Base-by-base conservation (phyloP, 2,113 vertebrate species). In the rabbit (Oryctolagus cuniculus) region DNA sequence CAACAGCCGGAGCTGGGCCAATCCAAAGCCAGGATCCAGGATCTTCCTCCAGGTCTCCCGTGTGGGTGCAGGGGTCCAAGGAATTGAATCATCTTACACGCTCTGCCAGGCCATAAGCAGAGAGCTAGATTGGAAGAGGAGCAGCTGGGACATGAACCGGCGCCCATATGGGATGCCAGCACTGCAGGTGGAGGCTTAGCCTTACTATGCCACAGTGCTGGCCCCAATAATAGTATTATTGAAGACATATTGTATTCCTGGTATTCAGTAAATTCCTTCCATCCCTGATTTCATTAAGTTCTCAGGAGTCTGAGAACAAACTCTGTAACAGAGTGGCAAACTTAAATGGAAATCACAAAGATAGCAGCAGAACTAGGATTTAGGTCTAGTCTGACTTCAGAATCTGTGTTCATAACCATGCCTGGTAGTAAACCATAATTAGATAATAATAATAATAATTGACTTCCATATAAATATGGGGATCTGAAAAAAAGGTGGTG, bases 321-420 rank as follows among this genome's bases (percentile, higher is more conserved):
- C 7, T 81, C 21, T 93, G 36, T 66, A 34, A 51, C 15, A 89
- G 88, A 91, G 75, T 95, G 34, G 25, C 55, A 87, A 61, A 75
- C 66, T 89, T 80, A 27, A 27, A 85, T 89, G 34, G 63, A 24
- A 69, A 11, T 93, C 72, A 88, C 38, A 84, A 61, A 87, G 36
- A 75, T 38, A 70, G 73, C 74, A 61, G 79, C 34, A 70, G 34
- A 64, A 85, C 38, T 22, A 89, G 34, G 53, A 38, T 79, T 96
- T 95, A 88, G 66, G 79, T 85, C 10, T 86, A 27, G 61, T 89
- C 29, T 89, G 22, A 86, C 38, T 93, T 94, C 21, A 85, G 29
- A 55, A 25, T 81, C 80, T 90, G 29, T 82, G 66, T 44, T 95
- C 29, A 72, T 85, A 58, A 77, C 29, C 53, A 88, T 75, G n/a